Percentiles rank a stretch among this genome's conserved stretches.
phyloP scores from a whole-genome alignment of 2,888 invertebrate genomes.

The Euclidia mi region DNA sequence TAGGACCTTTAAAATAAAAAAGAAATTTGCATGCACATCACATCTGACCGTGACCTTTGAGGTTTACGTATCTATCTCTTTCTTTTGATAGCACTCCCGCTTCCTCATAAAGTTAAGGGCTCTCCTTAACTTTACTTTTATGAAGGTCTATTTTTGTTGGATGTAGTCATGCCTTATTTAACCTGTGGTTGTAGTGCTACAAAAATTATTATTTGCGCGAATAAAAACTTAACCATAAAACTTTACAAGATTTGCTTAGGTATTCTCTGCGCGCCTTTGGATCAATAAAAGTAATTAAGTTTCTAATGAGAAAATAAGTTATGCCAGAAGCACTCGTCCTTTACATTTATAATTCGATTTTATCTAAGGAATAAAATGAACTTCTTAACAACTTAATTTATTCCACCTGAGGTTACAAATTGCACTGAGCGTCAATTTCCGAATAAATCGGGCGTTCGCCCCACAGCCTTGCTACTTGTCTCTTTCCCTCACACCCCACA shows the following conservation, averaged over 20 bases:
- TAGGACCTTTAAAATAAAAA: no score
- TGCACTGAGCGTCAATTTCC: conserved; percentile 29
- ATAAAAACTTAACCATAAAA: conserved; percentile 2
- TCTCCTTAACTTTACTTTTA: no score
- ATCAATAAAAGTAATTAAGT: conserved; percentile 25
- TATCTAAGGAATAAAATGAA: conserved; percentile 19
- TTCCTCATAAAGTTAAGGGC: no score
- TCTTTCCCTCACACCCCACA: conserved; percentile 20
- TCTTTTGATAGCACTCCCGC: no score
- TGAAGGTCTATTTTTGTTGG: no score
- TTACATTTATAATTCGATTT: not conserved
- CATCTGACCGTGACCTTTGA: no score
- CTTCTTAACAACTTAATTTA: conserved; percentile 18
- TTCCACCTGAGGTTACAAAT: conserved; percentile 24
- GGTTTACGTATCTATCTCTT: no score
- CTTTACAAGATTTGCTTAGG: conserved; percentile 1
- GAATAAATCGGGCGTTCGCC: conserved; percentile 46
- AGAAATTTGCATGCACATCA: no score
- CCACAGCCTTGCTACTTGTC: not conserved
- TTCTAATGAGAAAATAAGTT: conserved; percentile 25
- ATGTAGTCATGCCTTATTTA: no score
- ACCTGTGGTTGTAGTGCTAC: no score
- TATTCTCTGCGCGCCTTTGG: not conserved
- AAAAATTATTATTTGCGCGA: no score
- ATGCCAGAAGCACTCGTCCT: conserved; percentile 16